Conservation (phyloP, 2,888 invertebrate species). For the Netelia fuscicornis region DNA sequence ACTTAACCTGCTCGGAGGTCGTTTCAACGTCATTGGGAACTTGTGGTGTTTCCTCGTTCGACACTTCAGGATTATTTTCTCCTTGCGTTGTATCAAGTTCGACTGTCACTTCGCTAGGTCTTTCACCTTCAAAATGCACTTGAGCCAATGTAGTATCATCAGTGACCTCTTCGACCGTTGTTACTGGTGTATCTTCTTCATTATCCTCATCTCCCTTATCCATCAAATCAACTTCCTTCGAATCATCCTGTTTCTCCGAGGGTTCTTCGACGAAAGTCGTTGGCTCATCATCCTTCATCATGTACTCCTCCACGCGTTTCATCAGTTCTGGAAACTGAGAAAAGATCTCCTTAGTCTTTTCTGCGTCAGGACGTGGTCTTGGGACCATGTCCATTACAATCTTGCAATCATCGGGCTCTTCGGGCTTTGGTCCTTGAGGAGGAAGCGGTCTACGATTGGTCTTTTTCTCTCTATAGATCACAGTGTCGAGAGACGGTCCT, state of each 20-base stretch:
- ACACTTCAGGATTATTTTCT: neutral
- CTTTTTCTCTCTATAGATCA: constrained; percentile 79
- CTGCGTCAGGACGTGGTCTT: constrained; percentile 68
- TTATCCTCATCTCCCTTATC: constrained; percentile 21
- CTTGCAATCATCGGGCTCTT: constrained; percentile 54
- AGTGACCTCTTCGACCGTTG: constrained; percentile 7
- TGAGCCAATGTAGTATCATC: constrained; percentile 57
- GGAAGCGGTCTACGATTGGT: constrained; percentile 77
- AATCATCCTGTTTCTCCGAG: neutral
- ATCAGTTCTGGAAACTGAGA: constrained; percentile 79
- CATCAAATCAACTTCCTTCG: neutral
- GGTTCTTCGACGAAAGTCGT: constrained; percentile 66
- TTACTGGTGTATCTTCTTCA: neutral
- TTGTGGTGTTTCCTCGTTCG: neutral
- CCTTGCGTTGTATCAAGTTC: neutral
- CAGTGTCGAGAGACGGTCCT: constrained; percentile 72
- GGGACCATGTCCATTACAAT: constrained; percentile 74
- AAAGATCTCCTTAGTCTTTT: constrained; percentile 59
- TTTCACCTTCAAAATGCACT: constrained; percentile 53
- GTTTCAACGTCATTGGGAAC: neutral
- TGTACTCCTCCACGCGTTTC: constrained; percentile 73
- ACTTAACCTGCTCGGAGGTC: constrained; percentile 41
- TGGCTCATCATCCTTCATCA: constrained; percentile 75
- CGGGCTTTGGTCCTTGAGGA: constrained; percentile 20
- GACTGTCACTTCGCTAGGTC: neutral